Percentiles rank a stretch among this genome's conserved stretches.
phyloP scores from a whole-genome alignment of 2,888 invertebrate genomes.

The Bedellia somnulentella region DNA sequence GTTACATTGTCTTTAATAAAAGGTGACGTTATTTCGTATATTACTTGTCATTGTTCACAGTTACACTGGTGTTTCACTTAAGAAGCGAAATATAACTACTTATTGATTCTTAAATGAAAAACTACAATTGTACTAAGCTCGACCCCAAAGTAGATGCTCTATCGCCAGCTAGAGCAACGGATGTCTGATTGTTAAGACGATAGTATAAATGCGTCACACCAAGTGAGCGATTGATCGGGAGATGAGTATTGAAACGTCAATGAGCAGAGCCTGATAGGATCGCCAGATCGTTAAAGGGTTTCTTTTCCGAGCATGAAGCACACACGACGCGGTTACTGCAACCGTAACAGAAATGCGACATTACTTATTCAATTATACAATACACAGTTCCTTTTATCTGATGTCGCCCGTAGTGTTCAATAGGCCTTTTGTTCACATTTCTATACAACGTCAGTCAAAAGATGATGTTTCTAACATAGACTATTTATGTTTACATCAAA shows the following conservation, averaged over 20 bases:
- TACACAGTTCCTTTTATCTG: conserved; percentile 29
- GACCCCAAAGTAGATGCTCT: too few relatives aligned
- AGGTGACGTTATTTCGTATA: too few relatives aligned
- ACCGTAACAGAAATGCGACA: conserved; percentile 13
- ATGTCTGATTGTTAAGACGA: conserved; percentile 25
- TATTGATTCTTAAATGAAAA: too few relatives aligned
- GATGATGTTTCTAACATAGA: background rate
- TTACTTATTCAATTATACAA: conserved; percentile 55
- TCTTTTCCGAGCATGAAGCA: too few relatives aligned
- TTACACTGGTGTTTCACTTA: too few relatives aligned
- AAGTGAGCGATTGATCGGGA: conserved; percentile 29
- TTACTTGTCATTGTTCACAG: too few relatives aligned
- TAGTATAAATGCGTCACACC: conserved; percentile 21
- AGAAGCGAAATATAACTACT: too few relatives aligned
- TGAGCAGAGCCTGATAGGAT: conserved; percentile 28
- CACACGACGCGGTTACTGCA: background rate
- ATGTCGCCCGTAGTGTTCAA: conserved; percentile 15
- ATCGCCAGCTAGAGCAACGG: too few relatives aligned
- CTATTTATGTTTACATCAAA: too few relatives aligned
- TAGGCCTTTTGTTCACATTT: conserved; percentile 4
- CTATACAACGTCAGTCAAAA: conserved; percentile 4
- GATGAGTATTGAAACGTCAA: conserved; percentile 54
- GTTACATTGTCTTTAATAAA: too few relatives aligned
- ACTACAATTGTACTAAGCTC: too few relatives aligned
- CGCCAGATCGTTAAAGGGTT: conserved; percentile 41